phyloP scores from a whole-genome alignment of 2,888 invertebrate species.

The Nymphalis urticae region DNA sequence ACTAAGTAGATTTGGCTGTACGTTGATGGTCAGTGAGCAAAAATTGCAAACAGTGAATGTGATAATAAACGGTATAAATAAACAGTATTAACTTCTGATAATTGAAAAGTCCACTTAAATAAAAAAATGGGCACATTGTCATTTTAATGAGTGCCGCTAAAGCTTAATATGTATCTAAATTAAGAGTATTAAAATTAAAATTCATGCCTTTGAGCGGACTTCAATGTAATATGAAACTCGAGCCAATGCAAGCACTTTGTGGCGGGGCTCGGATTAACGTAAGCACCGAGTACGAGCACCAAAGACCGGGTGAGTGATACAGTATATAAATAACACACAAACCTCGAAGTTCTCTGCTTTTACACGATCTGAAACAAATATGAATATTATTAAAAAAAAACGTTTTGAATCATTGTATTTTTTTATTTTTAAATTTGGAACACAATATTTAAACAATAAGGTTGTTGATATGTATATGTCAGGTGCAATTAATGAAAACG shows the following conservation, averaged over 20 bases:
- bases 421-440: not conserved
- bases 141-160: too few relatives aligned
- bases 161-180: constrained; percentile 11
- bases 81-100: too few relatives aligned
- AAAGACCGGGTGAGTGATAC: constrained; percentile 21
- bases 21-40: too few relatives aligned
- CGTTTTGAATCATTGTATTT: not conserved
- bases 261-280: constrained; percentile 21
- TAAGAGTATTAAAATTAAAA: constrained; percentile 26
- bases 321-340: constrained; percentile 19
- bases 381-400: not conserved
- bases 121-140: too few relatives aligned
- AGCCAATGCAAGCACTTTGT: constrained; percentile 22
- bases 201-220: constrained; percentile 15
- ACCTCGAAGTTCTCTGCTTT: constrained; percentile 11
- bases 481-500: not conserved
- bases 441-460: not conserved
- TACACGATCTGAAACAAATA: constrained; percentile 21
- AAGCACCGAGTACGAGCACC: constrained; percentile 16
- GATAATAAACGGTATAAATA: too few relatives aligned
- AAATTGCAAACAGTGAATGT: too few relatives aligned
- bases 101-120: too few relatives aligned
- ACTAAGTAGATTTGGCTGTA: too few relatives aligned
- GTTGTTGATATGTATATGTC: too few relatives aligned
- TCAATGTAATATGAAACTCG: constrained; percentile 24